Conservation (phyloP, 2,888 invertebrate genomes). For the Strigamia maritima region DNA sequence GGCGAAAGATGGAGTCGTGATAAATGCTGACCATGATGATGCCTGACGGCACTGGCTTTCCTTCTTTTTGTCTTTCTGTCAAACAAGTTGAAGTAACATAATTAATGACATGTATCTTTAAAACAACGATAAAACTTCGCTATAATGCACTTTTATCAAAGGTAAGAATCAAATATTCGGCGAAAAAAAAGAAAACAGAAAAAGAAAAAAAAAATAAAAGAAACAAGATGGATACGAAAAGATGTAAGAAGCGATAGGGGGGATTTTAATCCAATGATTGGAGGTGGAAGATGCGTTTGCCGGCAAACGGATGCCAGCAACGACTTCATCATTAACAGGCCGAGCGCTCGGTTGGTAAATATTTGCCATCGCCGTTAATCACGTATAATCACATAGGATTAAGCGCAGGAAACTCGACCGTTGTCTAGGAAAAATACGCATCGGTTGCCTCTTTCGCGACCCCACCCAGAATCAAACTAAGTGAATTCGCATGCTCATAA, state of each 20-base stretch:
- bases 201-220: not conserved
- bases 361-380: conserved; percentile 32
- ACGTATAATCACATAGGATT: conserved; percentile 32
- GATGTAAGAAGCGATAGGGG: conserved; percentile 26
- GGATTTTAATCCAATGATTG: conserved; percentile 30
- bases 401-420: conserved; percentile 20
- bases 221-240: conserved; percentile 7
- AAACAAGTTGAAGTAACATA: not conserved
- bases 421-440: conserved; percentile 30
- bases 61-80: conserved; percentile 31
- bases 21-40: conserved; percentile 26
- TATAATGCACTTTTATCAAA: not conserved
- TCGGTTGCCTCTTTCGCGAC: conserved; percentile 2
- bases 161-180: not conserved
- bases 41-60: conserved; percentile 22
- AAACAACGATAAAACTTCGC: not conserved
- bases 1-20: not conserved
- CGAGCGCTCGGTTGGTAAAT: conserved; percentile 31
- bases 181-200: not conserved
- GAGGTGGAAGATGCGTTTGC: conserved; percentile 21
- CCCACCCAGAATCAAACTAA: conserved; percentile 32
- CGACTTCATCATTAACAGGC: conserved; percentile 28
- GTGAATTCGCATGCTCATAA: conserved; percentile 30
- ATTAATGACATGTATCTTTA: conserved; percentile 18
- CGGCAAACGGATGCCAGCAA: conserved; percentile 24